phyloP scores from a whole-genome alignment of 2,888 invertebrate species.

The Neoscelio sp. region DNA sequence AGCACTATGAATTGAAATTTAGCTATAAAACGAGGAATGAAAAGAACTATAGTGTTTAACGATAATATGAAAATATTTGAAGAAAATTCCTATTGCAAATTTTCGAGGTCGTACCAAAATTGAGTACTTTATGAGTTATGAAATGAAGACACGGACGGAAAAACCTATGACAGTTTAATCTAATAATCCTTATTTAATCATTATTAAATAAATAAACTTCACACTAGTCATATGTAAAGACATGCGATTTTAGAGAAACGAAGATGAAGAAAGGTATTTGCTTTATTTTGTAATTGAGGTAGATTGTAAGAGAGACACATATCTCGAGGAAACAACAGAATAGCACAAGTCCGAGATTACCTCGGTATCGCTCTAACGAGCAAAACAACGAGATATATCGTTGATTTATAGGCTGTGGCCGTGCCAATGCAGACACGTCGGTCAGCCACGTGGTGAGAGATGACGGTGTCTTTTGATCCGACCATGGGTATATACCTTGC shows the following conservation, averaged over 20 bases:
- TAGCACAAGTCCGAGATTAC: constrained; percentile 49
- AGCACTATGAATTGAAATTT: no score
- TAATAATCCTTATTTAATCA: no score
- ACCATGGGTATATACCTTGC: constrained; percentile 36
- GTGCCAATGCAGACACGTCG: constrained; percentile 70
- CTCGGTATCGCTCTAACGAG: constrained; percentile 74
- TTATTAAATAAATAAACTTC: neutral
- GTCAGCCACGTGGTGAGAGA: constrained; percentile 69
- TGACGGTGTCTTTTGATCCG: constrained; percentile 71
- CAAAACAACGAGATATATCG: constrained; percentile 77
- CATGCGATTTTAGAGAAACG: constrained; percentile 24
- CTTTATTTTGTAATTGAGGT: constrained; percentile 43
- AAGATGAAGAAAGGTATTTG: neutral
- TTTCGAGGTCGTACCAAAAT: no score
- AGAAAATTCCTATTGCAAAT: no score
- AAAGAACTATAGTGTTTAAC: no score
- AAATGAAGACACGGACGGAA: no score
- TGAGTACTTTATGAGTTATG: no score
- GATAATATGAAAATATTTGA: neutral
- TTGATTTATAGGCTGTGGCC: constrained; percentile 75
- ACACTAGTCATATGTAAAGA: constrained; percentile 10
- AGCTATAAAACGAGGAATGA: no score
- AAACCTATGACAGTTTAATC: no score
- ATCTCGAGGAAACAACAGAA: constrained; percentile 53
- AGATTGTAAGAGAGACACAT: constrained; percentile 48